Conservation (phyloP, 2,888 invertebrate species). For the Diplolepis rosae region DNA sequence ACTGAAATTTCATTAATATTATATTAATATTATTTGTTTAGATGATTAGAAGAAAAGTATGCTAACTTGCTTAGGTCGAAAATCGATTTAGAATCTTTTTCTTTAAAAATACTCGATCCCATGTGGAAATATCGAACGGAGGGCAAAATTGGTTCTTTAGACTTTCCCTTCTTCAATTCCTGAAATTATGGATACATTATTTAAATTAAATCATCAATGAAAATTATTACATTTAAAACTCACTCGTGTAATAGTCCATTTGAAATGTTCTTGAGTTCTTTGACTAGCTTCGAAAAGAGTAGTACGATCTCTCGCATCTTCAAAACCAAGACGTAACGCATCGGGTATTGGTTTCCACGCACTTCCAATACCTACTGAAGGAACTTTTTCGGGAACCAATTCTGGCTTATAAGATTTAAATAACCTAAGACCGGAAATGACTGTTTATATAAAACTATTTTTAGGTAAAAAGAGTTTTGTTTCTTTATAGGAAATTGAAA, state of each 20-base stretch:
- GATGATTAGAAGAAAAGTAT: constrained; percentile 5
- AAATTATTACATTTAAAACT: not conserved
- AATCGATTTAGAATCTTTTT: constrained; percentile 60
- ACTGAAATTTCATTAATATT: constrained; percentile 46
- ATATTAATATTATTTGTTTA: not conserved
- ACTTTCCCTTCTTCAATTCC: constrained; percentile 30
- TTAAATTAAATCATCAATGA: not conserved
- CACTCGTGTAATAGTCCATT: constrained; percentile 57
- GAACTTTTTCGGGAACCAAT: constrained; percentile 68
- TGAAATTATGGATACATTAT: constrained; percentile 24
- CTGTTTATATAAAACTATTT: not conserved
- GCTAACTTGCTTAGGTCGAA: constrained; percentile 63
- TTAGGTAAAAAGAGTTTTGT: not conserved
- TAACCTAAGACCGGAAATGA: constrained; percentile 51
- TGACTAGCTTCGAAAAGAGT: constrained; percentile 40
- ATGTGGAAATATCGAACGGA: constrained; percentile 65
- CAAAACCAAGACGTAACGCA: constrained; percentile 55
- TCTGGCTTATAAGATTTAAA: constrained; percentile 71
- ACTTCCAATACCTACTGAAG: constrained; percentile 65
- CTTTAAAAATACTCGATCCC: constrained; percentile 62
- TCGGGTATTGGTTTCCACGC: constrained; percentile 67
- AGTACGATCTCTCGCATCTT: constrained; percentile 59
- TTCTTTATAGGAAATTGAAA: not conserved
- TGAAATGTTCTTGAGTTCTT: constrained; percentile 40
- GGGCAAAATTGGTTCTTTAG: constrained; percentile 56